These are phyloP conservation scores for Benthosema pterotum DNA, from an alignment of 2,797 vertebrate genomes.

Conservation along the genomic window DNA sequence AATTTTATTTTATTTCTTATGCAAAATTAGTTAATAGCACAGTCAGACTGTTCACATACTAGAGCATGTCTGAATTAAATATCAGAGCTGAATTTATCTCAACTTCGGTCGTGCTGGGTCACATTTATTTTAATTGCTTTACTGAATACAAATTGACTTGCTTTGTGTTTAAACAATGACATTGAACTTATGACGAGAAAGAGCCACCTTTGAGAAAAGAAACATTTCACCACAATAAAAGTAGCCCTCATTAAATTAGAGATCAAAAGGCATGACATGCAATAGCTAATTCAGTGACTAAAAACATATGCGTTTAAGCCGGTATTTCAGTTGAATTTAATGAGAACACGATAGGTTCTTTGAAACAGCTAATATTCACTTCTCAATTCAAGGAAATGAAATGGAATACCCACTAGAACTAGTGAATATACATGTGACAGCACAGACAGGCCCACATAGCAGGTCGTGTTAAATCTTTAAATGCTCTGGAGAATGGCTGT, in stretches of 20 bases:
- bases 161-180: conserved; percentile 44
- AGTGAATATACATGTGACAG: conserved; percentile 1
- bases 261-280: conserved; percentile 39
- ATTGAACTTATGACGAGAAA: conserved; percentile 52
- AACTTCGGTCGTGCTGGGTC: too few relatives aligned
- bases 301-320: conserved; percentile 19
- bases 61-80: too few relatives aligned
- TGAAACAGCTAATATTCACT: not conserved
- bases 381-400: not conserved
- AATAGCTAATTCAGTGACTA: conserved; percentile 34
- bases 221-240: conserved; percentile 53
- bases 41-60: too few relatives aligned
- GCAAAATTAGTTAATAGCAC: too few relatives aligned
- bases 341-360: conserved; percentile 10
- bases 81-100: too few relatives aligned
- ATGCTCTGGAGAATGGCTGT: too few relatives aligned
- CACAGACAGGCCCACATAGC: not conserved
- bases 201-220: conserved; percentile 39
- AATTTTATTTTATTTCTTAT: too few relatives aligned
- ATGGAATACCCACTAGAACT: not conserved
- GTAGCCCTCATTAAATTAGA: conserved; percentile 43
- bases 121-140: too few relatives aligned
- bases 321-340: conserved; percentile 1
- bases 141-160: conserved; percentile 32
- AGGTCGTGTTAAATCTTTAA: too few relatives aligned